Percentiles rank a stretch among this genome's conserved stretches.
Evolutionary conservation across 2,797 vertebrate species (phyloP).

Genomic region (Megaceryle alcyon): DNA sequence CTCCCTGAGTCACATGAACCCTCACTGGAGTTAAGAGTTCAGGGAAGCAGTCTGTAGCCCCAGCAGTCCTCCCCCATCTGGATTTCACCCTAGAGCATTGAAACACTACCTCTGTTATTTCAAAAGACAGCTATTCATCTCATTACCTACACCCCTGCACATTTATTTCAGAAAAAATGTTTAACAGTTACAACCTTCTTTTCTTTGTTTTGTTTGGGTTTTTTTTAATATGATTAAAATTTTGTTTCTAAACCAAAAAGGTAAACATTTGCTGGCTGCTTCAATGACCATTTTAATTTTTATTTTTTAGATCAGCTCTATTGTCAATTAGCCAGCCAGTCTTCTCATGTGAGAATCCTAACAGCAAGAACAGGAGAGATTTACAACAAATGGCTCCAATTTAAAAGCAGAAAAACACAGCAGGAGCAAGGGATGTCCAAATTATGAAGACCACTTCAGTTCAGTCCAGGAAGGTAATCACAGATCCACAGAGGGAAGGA

Average conservation of each 20-base stretch:
- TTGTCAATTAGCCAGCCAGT: background rate
- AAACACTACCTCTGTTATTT: background rate
- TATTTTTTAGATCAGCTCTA: background rate
- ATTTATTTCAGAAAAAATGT: background rate
- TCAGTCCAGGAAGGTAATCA: conserved; percentile 15
- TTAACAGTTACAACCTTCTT: background rate
- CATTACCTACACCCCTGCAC: background rate
- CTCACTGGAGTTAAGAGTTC: background rate
- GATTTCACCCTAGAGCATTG: background rate
- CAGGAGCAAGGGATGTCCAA: background rate
- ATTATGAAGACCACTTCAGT: conserved; percentile 27
- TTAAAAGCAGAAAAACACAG: conserved; percentile 36
- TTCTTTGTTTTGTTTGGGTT: no score
- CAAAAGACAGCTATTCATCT: background rate
- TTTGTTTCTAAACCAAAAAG: background rate
- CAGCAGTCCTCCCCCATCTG: background rate
- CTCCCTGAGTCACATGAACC: background rate
- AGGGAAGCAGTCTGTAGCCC: background rate
- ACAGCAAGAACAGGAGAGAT: background rate
- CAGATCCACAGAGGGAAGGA: background rate
- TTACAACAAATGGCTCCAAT: conserved; percentile 19
- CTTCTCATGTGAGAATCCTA: background rate
- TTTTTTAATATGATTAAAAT: background rate
- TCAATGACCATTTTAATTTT: background rate
- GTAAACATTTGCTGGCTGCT: background rate